Percentiles rank a stretch among this genome's conserved stretches.
These are phyloP conservation scores for Tinea trinotella DNA, from an alignment of 2,888 invertebrate species.

Conservation along the genomic window DNA sequence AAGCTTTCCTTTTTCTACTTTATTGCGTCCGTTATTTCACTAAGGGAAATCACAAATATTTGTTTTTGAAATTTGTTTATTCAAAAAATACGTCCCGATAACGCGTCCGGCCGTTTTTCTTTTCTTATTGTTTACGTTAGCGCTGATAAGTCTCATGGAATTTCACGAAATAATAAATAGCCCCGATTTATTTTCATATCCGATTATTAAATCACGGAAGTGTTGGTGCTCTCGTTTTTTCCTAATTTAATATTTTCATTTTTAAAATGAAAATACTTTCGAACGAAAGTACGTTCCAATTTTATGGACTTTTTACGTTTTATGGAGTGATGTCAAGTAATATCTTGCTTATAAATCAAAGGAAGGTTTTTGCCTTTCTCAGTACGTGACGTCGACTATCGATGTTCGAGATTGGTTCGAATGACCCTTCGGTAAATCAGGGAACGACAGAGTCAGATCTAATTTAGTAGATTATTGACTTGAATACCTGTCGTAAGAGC, in stretches of 20 bases:
- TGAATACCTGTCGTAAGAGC: constrained; percentile 1
- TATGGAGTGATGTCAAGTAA: not conserved
- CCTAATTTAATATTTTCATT: not conserved
- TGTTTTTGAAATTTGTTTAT: constrained; percentile 12
- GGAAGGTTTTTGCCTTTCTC: not conserved
- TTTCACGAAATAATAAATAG: constrained; percentile 10
- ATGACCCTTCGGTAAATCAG: constrained; percentile 18
- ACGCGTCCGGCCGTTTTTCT: not conserved
- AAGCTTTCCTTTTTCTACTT: no score
- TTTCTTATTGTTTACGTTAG: constrained; percentile 10
- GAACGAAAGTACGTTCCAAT: no score
- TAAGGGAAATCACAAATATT: not conserved
- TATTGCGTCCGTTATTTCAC: not conserved
- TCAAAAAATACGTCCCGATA: constrained; percentile 1
- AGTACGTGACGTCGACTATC: constrained; percentile 15
- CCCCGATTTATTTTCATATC: constrained; percentile 6
- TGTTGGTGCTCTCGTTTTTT: not conserved
- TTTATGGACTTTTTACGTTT: no score
- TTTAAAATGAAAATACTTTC: no score
- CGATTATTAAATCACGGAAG: not conserved
- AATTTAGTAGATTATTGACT: constrained; percentile 6
- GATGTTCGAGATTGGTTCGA: not conserved
- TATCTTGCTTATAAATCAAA: not conserved
- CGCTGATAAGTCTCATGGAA: constrained; percentile 2
- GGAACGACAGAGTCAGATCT: not conserved